Base-by-base conservation (phyloP, 1,140 invertebrate genomes). In the Drosophila burlai region DNA sequence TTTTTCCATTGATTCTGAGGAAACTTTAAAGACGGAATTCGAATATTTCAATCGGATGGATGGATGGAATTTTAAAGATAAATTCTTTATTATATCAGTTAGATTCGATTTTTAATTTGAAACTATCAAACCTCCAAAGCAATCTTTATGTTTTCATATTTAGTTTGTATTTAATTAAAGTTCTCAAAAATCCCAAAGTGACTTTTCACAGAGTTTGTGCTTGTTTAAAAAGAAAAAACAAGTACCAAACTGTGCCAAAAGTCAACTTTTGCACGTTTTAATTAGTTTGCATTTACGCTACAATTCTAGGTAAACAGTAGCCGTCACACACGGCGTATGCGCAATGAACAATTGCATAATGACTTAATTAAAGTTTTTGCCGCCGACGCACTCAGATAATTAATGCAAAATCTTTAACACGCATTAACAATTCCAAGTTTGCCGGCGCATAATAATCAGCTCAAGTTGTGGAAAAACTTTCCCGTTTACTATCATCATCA, bases 331-430 rank as follows among this genome's bases (percentile, higher is more conserved):
- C 31, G 42, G 24, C 65, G 60, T 64, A 72, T 71, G 34, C 63
- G 80, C 75, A 79, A 60, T 73, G 46, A 60, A 80, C 73, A 81
- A 90, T 84, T 89, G 78, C 81, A 81, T 87, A 89, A 87, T 67
- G 84, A 84, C 81, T 89, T 84, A 84, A 84, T 87, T 89, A 81
- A 87, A 87, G 73, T 87, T 87, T 81, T 47, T 40, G 15, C 11
- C 24, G 21, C 40, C 49, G 45, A 31, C 40, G 8, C 36, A 42
- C 49, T 40, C 47, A 79, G 81, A 90, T 89, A 89, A 90, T 89
- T 89, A 89, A 89, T 90, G 85, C 85, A 81, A 84, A 89, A 89
- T 89, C 78, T 83, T 89, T 81, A 89, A 89, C 85, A 89, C 81
- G 84, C 81, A 89, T 83, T 81, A 89, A 89, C 84, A 89, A 89